Evolutionary conservation across 2,888 invertebrate genomes (phyloP).

Genomic region (Lasioglossum villosulum): DNA sequence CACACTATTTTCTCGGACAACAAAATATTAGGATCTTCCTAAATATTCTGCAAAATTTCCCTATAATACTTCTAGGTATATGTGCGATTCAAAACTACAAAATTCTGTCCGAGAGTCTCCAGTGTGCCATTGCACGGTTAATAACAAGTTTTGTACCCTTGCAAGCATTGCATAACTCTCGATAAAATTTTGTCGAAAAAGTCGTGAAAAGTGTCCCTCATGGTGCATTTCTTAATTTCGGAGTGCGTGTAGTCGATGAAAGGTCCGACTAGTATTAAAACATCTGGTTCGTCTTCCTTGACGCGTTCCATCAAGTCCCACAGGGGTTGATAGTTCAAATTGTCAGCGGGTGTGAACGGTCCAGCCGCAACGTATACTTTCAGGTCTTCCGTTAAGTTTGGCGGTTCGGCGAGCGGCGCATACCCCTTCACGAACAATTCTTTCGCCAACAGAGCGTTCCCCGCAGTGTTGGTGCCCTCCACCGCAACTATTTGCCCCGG

Average conservation of each 20-base stretch:
- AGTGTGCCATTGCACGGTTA: not conserved
- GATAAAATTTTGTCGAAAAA: slow-evolving; percentile 91
- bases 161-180: slow-evolving; percentile 88
- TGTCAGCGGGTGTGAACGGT: slow-evolving; percentile 92
- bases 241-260: slow-evolving; percentile 91
- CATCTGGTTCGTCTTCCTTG: slow-evolving; percentile 89
- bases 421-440: slow-evolving; percentile 88
- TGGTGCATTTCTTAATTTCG: slow-evolving; percentile 86
- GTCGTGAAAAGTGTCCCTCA: slow-evolving; percentile 90
- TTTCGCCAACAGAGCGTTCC: slow-evolving; percentile 88
- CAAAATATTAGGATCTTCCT: not conserved
- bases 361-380: slow-evolving; percentile 92
- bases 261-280: slow-evolving; percentile 93
- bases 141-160: slow-evolving; percentile 85
- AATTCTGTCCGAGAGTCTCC: not conserved
- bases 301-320: slow-evolving; percentile 91
- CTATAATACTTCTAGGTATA: not conserved
- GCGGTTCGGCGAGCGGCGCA: slow-evolving; percentile 83
- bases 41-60: not conserved
- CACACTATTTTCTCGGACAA: not conserved
- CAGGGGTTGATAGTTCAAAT: slow-evolving; percentile 92
- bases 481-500: slow-evolving; percentile 92
- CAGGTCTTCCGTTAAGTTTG: slow-evolving; percentile 79
- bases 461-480: slow-evolving; percentile 90
- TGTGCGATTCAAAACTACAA: not conserved